phyloP scores from a whole-genome alignment of 1,140 invertebrate genomes.

The Anastrepha obliqua region DNA sequence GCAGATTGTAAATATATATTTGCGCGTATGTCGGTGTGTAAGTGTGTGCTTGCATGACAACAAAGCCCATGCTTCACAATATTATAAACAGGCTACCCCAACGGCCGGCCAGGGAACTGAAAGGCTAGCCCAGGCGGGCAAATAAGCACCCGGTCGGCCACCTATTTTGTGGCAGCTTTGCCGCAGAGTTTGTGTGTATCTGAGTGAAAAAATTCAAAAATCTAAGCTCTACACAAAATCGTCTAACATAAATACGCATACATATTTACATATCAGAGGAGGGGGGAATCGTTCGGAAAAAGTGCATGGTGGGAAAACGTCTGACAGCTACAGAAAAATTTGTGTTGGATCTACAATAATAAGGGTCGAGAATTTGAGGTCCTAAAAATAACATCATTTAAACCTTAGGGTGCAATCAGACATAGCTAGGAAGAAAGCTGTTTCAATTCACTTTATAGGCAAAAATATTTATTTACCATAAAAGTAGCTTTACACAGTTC shows the following conservation, averaged over 20 bases:
- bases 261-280: no score
- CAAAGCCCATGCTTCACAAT: neutral
- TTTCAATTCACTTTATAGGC: no score
- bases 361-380: no score
- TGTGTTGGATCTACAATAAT: no score
- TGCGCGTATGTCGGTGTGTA: neutral
- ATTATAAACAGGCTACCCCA: neutral
- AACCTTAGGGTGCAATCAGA: no score
- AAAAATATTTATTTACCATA: no score
- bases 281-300: no score
- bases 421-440: no score
- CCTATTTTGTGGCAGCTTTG: conserved; percentile 17
- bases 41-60: conserved; percentile 10
- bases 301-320: no score
- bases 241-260: neutral
- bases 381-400: no score
- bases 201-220: conserved; percentile 15
- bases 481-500: no score
- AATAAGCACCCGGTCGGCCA: conserved; percentile 7
- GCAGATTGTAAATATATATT: neutral
- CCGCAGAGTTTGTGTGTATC: conserved; percentile 2
- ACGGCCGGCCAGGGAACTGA: neutral
- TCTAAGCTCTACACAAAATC: neutral
- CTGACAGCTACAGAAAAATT: no score
- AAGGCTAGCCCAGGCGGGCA: neutral